phyloP scores from a whole-genome alignment of 2,113 vertebrate species.

The Myiagra hebetior region DNA sequence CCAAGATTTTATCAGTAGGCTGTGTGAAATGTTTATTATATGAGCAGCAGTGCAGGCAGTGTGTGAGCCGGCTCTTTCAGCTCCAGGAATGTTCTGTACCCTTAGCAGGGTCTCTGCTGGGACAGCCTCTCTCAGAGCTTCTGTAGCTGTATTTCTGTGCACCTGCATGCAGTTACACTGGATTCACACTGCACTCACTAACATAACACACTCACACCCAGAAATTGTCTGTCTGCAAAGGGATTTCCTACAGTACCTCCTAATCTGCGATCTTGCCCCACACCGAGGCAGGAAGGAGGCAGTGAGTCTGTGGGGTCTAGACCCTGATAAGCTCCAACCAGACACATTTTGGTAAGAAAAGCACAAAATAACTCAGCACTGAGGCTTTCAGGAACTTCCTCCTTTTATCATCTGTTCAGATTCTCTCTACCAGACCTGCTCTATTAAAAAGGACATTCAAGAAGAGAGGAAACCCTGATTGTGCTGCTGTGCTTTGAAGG shows the following conservation, averaged over 20 bases:
- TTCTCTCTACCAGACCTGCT: not conserved
- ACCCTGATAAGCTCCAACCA: not conserved
- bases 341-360: not conserved
- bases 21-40: not conserved
- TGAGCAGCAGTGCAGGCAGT: not conserved
- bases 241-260: not conserved
- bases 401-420: not conserved
- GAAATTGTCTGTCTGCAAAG: not conserved
- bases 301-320: not conserved
- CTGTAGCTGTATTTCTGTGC: not conserved
- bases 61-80: fast-evolving
- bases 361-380: not conserved
- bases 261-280: not conserved
- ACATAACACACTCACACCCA: not conserved
- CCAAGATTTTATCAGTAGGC: not conserved
- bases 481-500: not conserved
- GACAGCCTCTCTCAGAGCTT: not conserved
- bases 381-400: not conserved
- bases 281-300: not conserved
- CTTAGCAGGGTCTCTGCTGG: not conserved
- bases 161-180: not conserved
- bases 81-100: not conserved
- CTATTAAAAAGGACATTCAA: not conserved
- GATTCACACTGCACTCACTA: not conserved
- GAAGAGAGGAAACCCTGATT: not conserved